These are phyloP conservation scores for Emys orbicularis DNA, from an alignment of 2,797 vertebrate genomes.

Conservation along the genomic window DNA sequence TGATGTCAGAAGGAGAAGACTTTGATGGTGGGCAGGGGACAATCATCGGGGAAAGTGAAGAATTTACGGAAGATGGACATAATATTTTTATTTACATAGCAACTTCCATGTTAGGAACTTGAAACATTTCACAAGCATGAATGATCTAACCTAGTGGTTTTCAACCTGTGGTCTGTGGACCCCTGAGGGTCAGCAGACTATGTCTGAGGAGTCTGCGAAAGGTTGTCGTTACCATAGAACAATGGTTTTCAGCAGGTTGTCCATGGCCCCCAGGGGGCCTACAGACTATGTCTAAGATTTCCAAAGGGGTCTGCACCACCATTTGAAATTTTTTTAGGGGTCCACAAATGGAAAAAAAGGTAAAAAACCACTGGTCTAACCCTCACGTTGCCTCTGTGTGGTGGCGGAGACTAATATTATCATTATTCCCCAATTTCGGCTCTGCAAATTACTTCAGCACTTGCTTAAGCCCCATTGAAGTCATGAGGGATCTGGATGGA, in stretches of 20 bases:
- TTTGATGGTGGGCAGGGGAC: background rate
- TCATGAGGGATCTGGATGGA: background rate
- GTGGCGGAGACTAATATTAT: background rate
- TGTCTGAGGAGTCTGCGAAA: background rate
- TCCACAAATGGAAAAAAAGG: too few species aligned
- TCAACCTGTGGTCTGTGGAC: background rate
- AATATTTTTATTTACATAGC: conserved; percentile 45
- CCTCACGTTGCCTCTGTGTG: background rate
- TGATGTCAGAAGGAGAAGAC: conserved; percentile 33
- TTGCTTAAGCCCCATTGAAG: background rate
- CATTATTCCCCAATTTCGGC: background rate
- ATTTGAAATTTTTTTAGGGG: too few species aligned
- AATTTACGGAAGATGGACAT: background rate
- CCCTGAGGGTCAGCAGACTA: too few species aligned
- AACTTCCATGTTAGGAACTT: background rate
- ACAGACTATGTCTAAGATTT: too few species aligned
- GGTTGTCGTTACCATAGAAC: too few species aligned
- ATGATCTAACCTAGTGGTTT: background rate
- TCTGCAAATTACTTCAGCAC: background rate
- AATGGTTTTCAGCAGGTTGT: too few species aligned
- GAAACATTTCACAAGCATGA: conserved; percentile 22
- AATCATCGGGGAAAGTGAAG: conserved; percentile 26
- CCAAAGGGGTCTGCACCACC: too few species aligned
- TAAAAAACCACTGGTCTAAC: background rate
- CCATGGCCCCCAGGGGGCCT: too few species aligned